These are phyloP conservation scores for Verasper variegatus DNA, from an alignment of 2,113 vertebrate genomes.

Conservation along the genomic window DNA sequence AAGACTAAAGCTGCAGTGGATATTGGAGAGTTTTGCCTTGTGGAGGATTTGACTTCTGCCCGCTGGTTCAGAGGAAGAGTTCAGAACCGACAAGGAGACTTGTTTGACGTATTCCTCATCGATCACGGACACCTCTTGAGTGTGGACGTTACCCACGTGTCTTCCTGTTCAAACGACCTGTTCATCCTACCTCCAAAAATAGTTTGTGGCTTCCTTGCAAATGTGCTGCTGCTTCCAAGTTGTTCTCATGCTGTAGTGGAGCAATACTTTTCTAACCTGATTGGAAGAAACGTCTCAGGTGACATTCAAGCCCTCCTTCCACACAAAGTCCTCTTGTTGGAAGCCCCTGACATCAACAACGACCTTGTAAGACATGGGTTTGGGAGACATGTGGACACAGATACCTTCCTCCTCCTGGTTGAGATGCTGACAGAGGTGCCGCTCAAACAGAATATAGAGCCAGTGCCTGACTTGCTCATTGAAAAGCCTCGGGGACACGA, in stretches of 20 bases:
- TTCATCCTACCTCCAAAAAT: conserved; percentile 89
- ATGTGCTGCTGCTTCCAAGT: conserved; percentile 84
- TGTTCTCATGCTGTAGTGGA: conserved; percentile 81
- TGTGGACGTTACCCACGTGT: conserved; percentile 78
- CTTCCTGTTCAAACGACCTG: conserved; percentile 82
- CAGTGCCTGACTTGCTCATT: conserved; percentile 70
- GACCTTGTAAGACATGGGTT: conserved; percentile 83
- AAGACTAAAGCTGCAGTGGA: conserved; percentile 80
- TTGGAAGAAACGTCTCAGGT: conserved; percentile 84
- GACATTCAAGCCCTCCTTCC: conserved; percentile 84
- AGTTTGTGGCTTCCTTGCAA: conserved; percentile 89
- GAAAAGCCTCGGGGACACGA: conserved; percentile 68
- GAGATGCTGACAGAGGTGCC: conserved; percentile 83
- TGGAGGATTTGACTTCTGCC: conserved; percentile 84
- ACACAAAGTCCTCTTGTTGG: conserved; percentile 85
- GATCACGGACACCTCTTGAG: conserved; percentile 86
- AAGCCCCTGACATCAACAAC: conserved; percentile 85
- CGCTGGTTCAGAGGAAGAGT: conserved; percentile 92
- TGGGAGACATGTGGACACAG: conserved; percentile 86
- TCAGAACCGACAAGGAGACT: conserved; percentile 75
- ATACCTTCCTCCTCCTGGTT: conserved; percentile 89
- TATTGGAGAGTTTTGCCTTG: conserved; percentile 87
- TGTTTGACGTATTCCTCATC: conserved; percentile 86
- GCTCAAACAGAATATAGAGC: conserved; percentile 64
- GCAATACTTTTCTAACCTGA: conserved; percentile 86